A percentile compares a stretch with the other conserved stretches of the same genome.
phyloP scores from a whole-genome alignment of 2,888 invertebrate genomes.

The Dicranocentrus wangi region DNA sequence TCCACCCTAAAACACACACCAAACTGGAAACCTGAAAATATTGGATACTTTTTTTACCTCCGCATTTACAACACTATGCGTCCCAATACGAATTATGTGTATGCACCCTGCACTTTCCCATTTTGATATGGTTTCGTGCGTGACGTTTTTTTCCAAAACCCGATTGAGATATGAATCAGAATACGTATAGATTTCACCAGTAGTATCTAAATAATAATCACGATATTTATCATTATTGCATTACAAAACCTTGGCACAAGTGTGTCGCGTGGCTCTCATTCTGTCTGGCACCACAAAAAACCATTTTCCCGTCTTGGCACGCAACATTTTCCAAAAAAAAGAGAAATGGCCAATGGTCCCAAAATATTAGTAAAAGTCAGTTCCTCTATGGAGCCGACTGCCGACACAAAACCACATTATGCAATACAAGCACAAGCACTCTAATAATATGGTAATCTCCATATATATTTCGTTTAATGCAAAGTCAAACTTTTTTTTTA shows the following conservation, averaged over 20 bases:
- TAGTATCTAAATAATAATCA: constrained; percentile 21
- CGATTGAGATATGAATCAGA: constrained; percentile 31
- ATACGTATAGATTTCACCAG: constrained; percentile 8
- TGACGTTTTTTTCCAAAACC: neutral
- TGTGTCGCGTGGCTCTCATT: constrained; percentile 26
- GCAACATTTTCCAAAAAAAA: neutral
- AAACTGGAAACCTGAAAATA: neutral
- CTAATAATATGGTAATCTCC: too few species aligned
- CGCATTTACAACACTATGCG: too few species aligned
- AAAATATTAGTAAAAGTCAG: too few species aligned
- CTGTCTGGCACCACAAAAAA: constrained; percentile 20
- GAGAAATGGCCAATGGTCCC: too few species aligned
- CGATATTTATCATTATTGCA: constrained; percentile 7
- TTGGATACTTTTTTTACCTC: too few species aligned
- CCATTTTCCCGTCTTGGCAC: constrained; percentile 16
- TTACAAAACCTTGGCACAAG: constrained; percentile 23
- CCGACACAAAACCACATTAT: too few species aligned
- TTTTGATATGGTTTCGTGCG: constrained; percentile 22
- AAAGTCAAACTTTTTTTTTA: too few species aligned
- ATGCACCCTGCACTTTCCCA: neutral
- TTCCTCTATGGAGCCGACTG: too few species aligned
- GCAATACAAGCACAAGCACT: too few species aligned
- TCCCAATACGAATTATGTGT: too few species aligned
- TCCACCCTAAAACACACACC: too few species aligned
- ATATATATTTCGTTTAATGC: too few species aligned